Conservation (phyloP, 2,888 invertebrate genomes). For the Tachina grossa region DNA sequence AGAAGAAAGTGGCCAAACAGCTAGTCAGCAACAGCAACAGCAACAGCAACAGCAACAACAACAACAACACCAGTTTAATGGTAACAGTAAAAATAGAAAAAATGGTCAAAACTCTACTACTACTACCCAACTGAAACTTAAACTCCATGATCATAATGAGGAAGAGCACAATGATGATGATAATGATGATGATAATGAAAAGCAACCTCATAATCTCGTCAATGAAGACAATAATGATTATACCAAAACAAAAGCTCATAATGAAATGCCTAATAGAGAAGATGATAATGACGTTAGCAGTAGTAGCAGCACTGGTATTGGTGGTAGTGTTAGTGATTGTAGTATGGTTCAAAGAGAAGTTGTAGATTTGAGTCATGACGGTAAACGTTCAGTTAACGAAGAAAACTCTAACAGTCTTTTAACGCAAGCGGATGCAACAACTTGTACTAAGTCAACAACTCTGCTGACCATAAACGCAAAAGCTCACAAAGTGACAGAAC, state of each 20-base stretch:
- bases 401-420: conserved; percentile 74
- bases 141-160: conserved; percentile 68
- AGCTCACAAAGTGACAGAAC: conserved; percentile 63
- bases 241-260: conserved; percentile 31
- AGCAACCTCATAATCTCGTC: conserved; percentile 40
- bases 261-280: conserved; percentile 52
- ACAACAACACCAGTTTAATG: conserved; percentile 61
- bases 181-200: conserved; percentile 28
- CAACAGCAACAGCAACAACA: conserved; percentile 42
- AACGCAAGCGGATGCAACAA: conserved; percentile 78
- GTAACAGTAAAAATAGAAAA: conserved; percentile 68
- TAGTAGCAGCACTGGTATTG: conserved; percentile 34
- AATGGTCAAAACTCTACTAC: conserved; percentile 61
- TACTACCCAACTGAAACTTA: conserved; percentile 19
- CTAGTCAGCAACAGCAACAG: conserved; percentile 56
- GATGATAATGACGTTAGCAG: conserved; percentile 64
- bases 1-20: conserved; percentile 73
- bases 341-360: conserved; percentile 62
- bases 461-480: conserved; percentile 54
- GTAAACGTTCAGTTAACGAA: conserved; percentile 67
- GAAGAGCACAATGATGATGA: conserved; percentile 29
- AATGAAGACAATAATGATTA: conserved; percentile 69
- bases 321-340: conserved; percentile 24
- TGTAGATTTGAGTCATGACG: conserved; percentile 62
- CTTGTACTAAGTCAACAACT: conserved; percentile 72